phyloP scores from a whole-genome alignment of 1,140 invertebrate genomes.

The Dufourea novaeangliae region DNA sequence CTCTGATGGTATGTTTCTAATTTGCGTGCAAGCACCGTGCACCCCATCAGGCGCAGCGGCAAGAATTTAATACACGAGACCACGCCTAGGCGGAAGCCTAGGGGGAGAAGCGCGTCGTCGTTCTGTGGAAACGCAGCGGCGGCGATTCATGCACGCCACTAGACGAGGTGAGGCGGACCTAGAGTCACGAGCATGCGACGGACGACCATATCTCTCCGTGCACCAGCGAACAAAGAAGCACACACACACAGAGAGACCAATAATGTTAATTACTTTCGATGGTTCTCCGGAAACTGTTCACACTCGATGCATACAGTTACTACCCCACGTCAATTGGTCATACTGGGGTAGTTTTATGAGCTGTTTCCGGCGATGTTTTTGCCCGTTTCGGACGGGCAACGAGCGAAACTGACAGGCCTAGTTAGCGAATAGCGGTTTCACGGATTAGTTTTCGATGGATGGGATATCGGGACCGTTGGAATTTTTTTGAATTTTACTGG shows the following conservation, averaged over 20 bases:
- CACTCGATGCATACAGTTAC: conserved; percentile 49
- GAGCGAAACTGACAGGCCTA: background rate
- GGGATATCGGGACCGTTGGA: too few relatives aligned
- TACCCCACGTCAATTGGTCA: background rate
- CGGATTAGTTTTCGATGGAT: too few relatives aligned
- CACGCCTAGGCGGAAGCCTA: conserved; percentile 56
- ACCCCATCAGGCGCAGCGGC: conserved; percentile 49
- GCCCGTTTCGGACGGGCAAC: background rate
- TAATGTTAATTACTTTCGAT: conserved; percentile 76
- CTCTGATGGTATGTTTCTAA: conserved; percentile 70
- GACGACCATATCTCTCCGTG: too few relatives aligned
- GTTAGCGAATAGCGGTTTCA: background rate
- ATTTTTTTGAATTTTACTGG: too few relatives aligned
- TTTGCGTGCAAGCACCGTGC: conserved; percentile 70
- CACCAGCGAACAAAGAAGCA: conserved; percentile 48
- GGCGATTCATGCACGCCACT: conserved; percentile 52
- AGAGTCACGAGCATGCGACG: conserved; percentile 53
- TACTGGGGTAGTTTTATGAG: background rate
- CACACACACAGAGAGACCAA: too few relatives aligned
- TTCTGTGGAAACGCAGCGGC: conserved; percentile 48
- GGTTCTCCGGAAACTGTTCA: conserved; percentile 72
- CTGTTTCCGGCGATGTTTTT: background rate
- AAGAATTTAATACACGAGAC: conserved; percentile 76
- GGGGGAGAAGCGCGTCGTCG: background rate
- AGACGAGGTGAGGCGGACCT: conserved; percentile 30